Conservation (phyloP, 2,888 invertebrate genomes). For the Heliconius cydno region DNA sequence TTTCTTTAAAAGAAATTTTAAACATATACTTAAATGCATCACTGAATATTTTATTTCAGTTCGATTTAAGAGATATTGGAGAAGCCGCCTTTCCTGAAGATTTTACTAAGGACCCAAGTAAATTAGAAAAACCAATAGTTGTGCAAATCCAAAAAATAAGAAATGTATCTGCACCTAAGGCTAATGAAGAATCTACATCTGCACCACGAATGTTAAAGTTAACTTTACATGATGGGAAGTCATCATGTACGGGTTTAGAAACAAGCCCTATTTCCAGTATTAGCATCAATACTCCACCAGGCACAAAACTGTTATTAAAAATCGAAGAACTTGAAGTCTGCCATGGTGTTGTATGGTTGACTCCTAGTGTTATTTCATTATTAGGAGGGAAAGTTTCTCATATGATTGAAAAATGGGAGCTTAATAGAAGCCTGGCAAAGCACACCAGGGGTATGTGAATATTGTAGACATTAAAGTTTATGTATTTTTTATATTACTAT, state of each 20-base stretch:
- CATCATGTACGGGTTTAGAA: conserved; percentile 90
- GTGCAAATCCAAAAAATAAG: conserved; percentile 94
- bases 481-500: not conserved
- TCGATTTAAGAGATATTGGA: conserved; percentile 92
- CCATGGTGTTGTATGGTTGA: conserved; percentile 89
- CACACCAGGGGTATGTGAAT: conserved; percentile 79
- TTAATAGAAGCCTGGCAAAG: conserved; percentile 86
- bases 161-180: conserved; percentile 95
- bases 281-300: conserved; percentile 93
- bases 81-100: conserved; percentile 88
- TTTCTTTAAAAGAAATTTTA: conserved; percentile 32
- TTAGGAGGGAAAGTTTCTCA: conserved; percentile 93
- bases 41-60: conserved; percentile 72
- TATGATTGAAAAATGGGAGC: conserved; percentile 95
- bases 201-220: conserved; percentile 94
- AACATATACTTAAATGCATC: conserved; percentile 24
- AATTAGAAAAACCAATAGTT: conserved; percentile 85
- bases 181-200: conserved; percentile 91
- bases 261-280: conserved; percentile 87
- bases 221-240: conserved; percentile 93
- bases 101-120: conserved; percentile 83
- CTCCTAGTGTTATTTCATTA: conserved; percentile 86
- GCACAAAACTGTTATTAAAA: conserved; percentile 88
- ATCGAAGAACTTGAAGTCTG: conserved; percentile 82
- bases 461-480: not conserved